Conservation (phyloP, 1,140 invertebrate genomes). For the Drosophila ercepeae region DNA sequence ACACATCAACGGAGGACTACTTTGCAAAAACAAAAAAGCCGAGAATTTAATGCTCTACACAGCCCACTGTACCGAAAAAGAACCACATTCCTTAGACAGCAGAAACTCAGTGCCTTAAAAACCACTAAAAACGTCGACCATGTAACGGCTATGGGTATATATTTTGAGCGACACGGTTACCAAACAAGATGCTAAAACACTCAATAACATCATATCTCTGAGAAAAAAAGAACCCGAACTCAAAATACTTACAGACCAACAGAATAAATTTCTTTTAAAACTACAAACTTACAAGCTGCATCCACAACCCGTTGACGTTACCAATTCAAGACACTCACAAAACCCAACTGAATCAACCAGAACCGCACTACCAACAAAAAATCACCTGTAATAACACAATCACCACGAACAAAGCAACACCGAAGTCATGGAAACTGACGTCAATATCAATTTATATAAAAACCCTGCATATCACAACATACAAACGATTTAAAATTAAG, state of each 20-base stretch:
- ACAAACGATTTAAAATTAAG: too few relatives aligned
- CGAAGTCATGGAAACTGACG: too few relatives aligned
- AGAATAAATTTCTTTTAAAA: constrained; percentile 3
- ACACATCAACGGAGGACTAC: neutral
- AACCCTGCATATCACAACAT: too few relatives aligned
- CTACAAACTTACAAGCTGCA: constrained; percentile 6
- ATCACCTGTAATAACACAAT: too few relatives aligned
- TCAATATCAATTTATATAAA: too few relatives aligned
- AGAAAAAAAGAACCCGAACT: neutral
- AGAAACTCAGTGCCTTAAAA: constrained; percentile 7
- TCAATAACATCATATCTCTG: constrained; percentile 1
- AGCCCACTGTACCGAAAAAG: constrained; percentile 1
- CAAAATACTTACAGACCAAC: constrained; percentile 4
- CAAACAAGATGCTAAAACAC: constrained; percentile 6
- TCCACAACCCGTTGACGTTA: constrained; percentile 14
- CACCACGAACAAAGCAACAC: too few relatives aligned
- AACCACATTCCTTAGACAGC: neutral
- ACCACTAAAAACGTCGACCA: constrained; percentile 12
- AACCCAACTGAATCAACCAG: too few relatives aligned
- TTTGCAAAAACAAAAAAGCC: neutral
- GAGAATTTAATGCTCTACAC: neutral
- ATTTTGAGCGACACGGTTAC: constrained; percentile 13
- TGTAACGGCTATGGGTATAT: constrained; percentile 2
- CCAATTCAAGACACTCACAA: too few relatives aligned
- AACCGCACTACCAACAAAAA: too few relatives aligned